A percentile compares a stretch with the other conserved stretches of the same genome.
phyloP scores from a whole-genome alignment of 2,113 vertebrate species.

The Melanerpes formicivorus region DNA sequence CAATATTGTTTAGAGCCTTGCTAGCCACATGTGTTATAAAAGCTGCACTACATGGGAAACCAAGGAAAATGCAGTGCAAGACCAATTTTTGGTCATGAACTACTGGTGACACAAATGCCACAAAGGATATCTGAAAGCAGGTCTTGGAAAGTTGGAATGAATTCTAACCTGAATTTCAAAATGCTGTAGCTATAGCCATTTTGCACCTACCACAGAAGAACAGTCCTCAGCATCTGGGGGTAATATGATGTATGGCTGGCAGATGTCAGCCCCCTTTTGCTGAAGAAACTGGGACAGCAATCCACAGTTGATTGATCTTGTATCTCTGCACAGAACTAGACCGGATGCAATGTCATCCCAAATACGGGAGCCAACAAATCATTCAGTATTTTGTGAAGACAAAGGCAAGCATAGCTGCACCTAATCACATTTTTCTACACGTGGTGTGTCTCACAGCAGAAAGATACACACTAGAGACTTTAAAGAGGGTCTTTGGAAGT shows the following conservation, averaged over 20 bases:
- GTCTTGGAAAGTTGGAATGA: background rate
- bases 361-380: background rate
- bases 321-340: background rate
- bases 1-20: background rate
- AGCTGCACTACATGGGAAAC: background rate
- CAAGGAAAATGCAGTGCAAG: background rate
- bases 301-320: background rate
- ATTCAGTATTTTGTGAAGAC: background rate
- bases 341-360: background rate
- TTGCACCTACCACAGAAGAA: background rate
- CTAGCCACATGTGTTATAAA: background rate
- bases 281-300: conserved; percentile 4
- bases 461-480: background rate
- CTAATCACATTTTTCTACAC: background rate
- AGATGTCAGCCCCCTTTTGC: background rate
- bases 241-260: background rate
- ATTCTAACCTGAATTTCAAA: background rate
- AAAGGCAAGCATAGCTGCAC: background rate
- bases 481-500: background rate
- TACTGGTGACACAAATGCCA: background rate
- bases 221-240: background rate
- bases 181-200: background rate
- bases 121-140: background rate
- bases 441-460: background rate
- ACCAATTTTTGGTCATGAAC: background rate